These are phyloP conservation scores for Tadarida brasiliensis DNA, from an alignment of 2,797 vertebrate genomes.

Conservation along the genomic window DNA sequence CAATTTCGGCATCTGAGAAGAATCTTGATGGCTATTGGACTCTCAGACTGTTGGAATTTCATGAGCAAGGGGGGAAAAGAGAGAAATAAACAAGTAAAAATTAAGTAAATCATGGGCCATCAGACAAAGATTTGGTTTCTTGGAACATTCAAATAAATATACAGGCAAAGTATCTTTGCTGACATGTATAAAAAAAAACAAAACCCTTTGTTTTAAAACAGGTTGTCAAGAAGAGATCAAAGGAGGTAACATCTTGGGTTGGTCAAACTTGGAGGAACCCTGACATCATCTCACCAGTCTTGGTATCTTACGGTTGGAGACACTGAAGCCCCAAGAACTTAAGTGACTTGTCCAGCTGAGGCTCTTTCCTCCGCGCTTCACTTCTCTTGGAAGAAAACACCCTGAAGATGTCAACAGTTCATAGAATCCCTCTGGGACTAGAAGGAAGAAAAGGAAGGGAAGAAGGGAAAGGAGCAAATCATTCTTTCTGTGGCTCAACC, in stretches of 20 bases:
- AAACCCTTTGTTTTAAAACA: conserved; percentile 2
- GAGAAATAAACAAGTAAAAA: conserved; percentile 8
- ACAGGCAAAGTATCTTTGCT: not conserved
- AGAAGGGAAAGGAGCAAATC: not conserved
- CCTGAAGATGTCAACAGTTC: not conserved
- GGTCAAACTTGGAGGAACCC: not conserved
- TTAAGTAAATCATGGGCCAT: not conserved
- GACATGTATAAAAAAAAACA: not conserved
- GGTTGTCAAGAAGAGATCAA: not conserved
- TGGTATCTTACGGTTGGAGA: not conserved
- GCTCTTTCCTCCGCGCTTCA: not conserved
- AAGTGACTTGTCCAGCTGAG: not conserved
- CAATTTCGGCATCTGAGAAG: not conserved
- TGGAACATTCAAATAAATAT: not conserved
- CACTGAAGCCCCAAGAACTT: not conserved
- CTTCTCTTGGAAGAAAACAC: not conserved
- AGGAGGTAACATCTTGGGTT: not conserved
- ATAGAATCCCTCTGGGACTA: not conserved
- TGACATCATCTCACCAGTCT: not conserved
- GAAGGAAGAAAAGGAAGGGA: not conserved
- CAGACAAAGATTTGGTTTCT: not conserved
- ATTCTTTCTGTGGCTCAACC: not conserved
- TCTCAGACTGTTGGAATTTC: not conserved
- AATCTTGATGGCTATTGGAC: not conserved
- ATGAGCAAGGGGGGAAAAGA: not conserved